Evolutionary conservation across 2,113 vertebrate genomes (phyloP).

Genomic region (Poeciliopsis retropinna): DNA sequence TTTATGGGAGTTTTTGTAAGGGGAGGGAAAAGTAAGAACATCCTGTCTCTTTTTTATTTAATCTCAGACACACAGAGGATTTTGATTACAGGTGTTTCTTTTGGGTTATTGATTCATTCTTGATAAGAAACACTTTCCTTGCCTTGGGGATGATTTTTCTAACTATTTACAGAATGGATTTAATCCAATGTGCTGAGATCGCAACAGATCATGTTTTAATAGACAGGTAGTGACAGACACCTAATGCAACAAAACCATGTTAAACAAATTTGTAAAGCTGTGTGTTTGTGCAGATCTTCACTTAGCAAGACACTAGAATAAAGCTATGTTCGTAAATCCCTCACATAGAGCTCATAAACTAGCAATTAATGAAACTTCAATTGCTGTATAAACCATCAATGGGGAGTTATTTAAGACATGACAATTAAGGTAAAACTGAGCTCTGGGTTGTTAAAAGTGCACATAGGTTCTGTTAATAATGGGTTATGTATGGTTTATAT

Average conservation of each 20-base stretch:
- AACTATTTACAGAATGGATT: constrained; percentile 48
- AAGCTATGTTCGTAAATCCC: neutral
- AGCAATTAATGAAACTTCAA: neutral
- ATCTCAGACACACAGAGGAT: constrained; percentile 12
- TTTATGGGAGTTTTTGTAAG: too few relatives aligned
- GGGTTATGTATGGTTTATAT: too few relatives aligned
- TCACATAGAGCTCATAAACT: neutral
- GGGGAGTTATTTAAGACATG: too few relatives aligned
- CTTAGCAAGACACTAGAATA: neutral
- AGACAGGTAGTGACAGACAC: constrained; percentile 66
- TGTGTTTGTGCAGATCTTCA: neutral
- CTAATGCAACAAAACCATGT: constrained; percentile 45
- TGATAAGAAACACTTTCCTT: constrained; percentile 21
- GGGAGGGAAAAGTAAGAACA: constrained; percentile 9
- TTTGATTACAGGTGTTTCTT: constrained; percentile 28
- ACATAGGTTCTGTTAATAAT: too few relatives aligned
- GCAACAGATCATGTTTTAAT: constrained; percentile 50
- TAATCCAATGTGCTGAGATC: constrained; percentile 39
- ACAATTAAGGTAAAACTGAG: too few relatives aligned
- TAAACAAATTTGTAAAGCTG: constrained; percentile 21
- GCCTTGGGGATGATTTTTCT: constrained; percentile 43
- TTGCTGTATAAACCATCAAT: neutral
- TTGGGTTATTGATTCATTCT: constrained; percentile 16
- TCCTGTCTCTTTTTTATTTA: neutral
- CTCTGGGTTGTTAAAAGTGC: too few relatives aligned